A percentile compares a stretch with the other conserved stretches of the same genome.
phyloP scores from a whole-genome alignment of 2,797 vertebrate species.

The Lacerta viridis region DNA sequence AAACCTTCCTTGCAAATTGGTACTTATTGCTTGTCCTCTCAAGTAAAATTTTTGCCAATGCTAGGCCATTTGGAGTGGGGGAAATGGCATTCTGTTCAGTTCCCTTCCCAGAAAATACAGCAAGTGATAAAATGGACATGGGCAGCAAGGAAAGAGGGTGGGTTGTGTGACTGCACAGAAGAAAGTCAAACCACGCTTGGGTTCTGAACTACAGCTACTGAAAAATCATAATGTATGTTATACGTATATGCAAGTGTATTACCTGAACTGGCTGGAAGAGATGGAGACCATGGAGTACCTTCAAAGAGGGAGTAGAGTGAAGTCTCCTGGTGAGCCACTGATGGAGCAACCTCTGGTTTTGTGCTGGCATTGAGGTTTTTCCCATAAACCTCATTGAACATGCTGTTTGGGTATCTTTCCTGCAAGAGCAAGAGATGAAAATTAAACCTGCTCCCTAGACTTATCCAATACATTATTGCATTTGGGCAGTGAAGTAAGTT shows the following conservation, averaged over 20 bases:
- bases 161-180: background rate
- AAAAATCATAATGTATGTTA: background rate
- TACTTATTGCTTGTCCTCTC: no score
- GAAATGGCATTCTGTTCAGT: background rate
- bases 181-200: background rate
- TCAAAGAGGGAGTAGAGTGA: constrained; percentile 97
- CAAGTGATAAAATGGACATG: background rate
- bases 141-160: background rate
- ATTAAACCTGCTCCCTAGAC: background rate
- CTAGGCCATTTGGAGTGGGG: no score
- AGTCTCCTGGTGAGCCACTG: constrained; percentile 92
- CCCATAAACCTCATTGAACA: constrained; percentile 96
- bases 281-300: constrained; percentile 96
- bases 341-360: constrained; percentile 86
- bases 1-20: background rate
- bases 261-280: constrained; percentile 98
- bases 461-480: constrained; percentile 30
- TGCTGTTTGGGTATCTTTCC: constrained; percentile 93
- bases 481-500: background rate
- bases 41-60: background rate
- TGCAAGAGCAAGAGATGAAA: constrained; percentile 67
- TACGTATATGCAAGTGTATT: constrained; percentile 46
- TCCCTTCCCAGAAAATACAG: background rate
- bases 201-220: no score
- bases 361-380: constrained; percentile 89